phyloP scores from a whole-genome alignment of 2,113 vertebrate genomes.

The Chloebia gouldiae region DNA sequence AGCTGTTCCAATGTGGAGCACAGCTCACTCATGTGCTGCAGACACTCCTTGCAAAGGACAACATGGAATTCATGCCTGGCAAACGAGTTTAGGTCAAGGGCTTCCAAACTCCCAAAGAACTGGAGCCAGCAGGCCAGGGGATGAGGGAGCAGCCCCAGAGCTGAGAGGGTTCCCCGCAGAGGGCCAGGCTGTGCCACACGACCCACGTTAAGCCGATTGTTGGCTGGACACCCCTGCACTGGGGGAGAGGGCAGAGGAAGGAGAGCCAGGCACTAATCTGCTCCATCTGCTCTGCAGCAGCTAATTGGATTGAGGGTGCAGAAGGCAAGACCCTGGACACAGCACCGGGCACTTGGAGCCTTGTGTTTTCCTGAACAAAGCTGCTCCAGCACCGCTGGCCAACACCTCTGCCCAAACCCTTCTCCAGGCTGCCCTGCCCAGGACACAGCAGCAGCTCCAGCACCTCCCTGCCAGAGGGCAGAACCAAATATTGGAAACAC shows the following conservation, averaged over 20 bases:
- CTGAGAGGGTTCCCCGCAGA: background rate
- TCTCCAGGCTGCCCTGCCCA: background rate
- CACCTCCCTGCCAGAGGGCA: background rate
- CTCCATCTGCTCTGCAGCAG: constrained; percentile 38
- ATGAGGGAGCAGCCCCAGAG: background rate
- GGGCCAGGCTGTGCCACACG: background rate
- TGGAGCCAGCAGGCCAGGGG: background rate
- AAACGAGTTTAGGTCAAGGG: background rate
- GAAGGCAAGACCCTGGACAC: background rate
- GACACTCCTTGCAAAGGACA: background rate
- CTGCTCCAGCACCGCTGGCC: background rate
- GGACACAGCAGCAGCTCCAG: rapidly evolving
- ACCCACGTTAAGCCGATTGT: background rate
- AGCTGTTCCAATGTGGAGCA: rapidly evolving
- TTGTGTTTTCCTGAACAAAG: rapidly evolving
- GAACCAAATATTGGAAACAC: background rate
- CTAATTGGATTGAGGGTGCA: constrained; percentile 31
- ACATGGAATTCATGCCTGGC: background rate
- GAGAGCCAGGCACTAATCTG: background rate
- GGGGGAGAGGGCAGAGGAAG: background rate
- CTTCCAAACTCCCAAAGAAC: background rate
- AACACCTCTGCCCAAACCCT: background rate
- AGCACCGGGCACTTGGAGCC: background rate
- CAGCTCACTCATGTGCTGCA: rapidly evolving
- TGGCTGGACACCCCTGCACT: background rate